Percentiles rank a stretch among this genome's conserved stretches.
Evolutionary conservation across 2,797 vertebrate species (phyloP).

Genomic region (Aplochiton taeniatus): DNA sequence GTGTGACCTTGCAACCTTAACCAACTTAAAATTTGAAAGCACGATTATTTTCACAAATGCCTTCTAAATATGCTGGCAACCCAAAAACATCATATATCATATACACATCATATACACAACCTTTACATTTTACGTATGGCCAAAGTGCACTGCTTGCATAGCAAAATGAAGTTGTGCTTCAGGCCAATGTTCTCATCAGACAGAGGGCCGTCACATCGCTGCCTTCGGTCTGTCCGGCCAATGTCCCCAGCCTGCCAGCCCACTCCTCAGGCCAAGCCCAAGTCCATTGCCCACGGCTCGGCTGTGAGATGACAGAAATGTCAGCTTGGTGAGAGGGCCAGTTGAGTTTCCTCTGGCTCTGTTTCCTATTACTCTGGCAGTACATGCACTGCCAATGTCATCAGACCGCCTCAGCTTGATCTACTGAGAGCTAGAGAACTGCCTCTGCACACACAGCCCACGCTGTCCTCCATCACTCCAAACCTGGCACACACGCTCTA

Average conservation of each 20-base stretch:
- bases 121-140: too few relatives aligned
- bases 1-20: too few relatives aligned
- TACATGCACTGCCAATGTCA: conserved; percentile 12
- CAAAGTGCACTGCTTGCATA: too few relatives aligned
- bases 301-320: conserved; percentile 18
- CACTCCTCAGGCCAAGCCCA: background rate
- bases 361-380: background rate
- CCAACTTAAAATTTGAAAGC: too few relatives aligned
- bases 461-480: too few relatives aligned
- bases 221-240: background rate
- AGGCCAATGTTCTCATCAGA: background rate
- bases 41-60: too few relatives aligned
- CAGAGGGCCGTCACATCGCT: background rate
- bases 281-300: background rate
- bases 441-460: background rate
- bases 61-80: too few relatives aligned
- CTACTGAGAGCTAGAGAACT: background rate
- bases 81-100: too few relatives aligned
- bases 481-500: too few relatives aligned
- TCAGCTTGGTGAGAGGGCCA: conserved; percentile 15
- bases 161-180: background rate
- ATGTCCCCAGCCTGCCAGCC: background rate
- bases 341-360: conserved; percentile 12
- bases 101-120: too few relatives aligned
- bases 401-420: conserved; percentile 10